Evolutionary conservation across 2,888 invertebrate genomes (phyloP).

Genomic region (Dolichomitus sp.): DNA sequence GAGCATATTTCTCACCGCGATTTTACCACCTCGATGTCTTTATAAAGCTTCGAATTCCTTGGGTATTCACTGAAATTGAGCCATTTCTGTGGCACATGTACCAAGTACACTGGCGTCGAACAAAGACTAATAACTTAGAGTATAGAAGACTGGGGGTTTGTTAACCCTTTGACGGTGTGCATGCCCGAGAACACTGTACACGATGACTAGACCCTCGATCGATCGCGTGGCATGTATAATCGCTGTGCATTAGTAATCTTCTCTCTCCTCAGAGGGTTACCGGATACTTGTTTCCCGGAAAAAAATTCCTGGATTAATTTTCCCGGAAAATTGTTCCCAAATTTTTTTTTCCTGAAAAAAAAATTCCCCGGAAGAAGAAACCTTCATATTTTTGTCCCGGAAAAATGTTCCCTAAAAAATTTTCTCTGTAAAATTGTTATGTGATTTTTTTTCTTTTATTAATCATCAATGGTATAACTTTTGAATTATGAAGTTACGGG

Average conservation of each 20-base stretch:
- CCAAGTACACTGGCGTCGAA: constrained; percentile 22
- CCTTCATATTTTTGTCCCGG: no score
- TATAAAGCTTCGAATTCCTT: not conserved
- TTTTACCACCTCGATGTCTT: not conserved
- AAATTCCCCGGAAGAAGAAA: no score
- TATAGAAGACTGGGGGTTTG: constrained; percentile 72
- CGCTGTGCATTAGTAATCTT: constrained; percentile 61
- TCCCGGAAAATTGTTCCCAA: no score
- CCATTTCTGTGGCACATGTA: constrained; percentile 1
- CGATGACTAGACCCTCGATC: constrained; percentile 68
- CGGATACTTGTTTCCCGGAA: no score
- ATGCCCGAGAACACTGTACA: constrained; percentile 68
- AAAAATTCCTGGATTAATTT: no score
- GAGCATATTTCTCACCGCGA: not conserved
- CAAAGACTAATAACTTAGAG: constrained; percentile 39
- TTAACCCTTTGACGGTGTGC: constrained; percentile 71
- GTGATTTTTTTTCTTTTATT: no score
- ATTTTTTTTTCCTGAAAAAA: no score
- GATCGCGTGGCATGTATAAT: constrained; percentile 75
- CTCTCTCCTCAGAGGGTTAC: constrained; percentile 3
- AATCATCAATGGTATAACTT: no score
- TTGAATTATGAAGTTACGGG: no score
- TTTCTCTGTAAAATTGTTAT: no score
- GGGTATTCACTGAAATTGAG: not conserved
- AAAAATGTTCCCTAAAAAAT: no score